Evolutionary conservation across 2,797 vertebrate species (phyloP), one percentile per base, ranked within the genome.

Genomic region (Trachurus trachurus): DNA sequence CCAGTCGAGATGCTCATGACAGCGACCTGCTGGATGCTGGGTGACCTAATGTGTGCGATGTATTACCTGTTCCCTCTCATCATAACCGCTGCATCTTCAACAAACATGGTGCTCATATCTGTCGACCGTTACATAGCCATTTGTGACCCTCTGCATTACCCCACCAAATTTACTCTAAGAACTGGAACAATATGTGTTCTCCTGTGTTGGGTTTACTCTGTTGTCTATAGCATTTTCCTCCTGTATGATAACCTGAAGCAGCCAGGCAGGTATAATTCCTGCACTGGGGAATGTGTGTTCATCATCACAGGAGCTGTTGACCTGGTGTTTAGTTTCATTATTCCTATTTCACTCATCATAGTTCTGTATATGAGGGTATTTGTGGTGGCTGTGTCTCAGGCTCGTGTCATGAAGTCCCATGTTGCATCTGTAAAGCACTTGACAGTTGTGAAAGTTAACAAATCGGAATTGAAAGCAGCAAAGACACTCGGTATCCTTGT

Each of bases 131-230:
- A 61, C 9, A 8, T 61, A 13, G 79, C 79, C 9, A 67, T 95
- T 22, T 77, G 73, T 69, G 21, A 85, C 40, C 90, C 88, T 62
- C 42, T 92, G 34, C 34, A 49, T 13, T 92, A 93, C 54, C 17
- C 59, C 9, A 79, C 21, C 3, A 77, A 68, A 65, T 52, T 90
- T 5, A 91, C 84, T 10, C 5, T 9, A 17, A 72, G 50, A 40
- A 77, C 53, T 77, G 69, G 65, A 9, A 47, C 2, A 61, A 17
- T 1, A 9, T 73, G 44, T 22, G 65, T 88, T 68, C 45, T 58
- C 45, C 19, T 87, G 15, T 86, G 69, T 60, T 92, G 89, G 88
- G 15, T 10, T 21, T 58, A 1, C 71, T 5, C 22, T 84, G 4
- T 82, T 40, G 47, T 57, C 57, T 42, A 50, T 10, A 21, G 47